Percentiles rank a stretch among this genome's conserved stretches.
These are phyloP conservation scores for Umimayanthus kanabou DNA, from an alignment of 92 coral and sea anemone species.

Conservation along the genomic window DNA sequence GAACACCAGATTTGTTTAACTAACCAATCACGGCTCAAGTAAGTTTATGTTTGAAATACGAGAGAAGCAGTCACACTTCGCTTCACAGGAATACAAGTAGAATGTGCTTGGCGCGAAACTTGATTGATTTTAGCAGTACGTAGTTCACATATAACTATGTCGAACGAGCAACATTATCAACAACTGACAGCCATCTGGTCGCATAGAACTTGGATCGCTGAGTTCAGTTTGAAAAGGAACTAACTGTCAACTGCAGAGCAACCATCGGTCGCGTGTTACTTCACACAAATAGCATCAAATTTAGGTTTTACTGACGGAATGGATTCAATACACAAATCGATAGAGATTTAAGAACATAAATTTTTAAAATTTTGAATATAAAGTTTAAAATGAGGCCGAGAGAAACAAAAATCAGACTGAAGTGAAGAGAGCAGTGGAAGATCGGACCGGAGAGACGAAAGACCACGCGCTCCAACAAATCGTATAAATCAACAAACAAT, in stretches of 20 bases:
- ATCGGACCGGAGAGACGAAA: neutral
- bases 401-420: neutral
- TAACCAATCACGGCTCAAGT: neutral
- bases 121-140: conserved; percentile 9
- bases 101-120: neutral
- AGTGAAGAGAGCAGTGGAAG: neutral
- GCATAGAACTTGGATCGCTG: neutral
- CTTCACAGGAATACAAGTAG: neutral
- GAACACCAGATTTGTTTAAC: neutral
- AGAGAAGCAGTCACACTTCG: neutral
- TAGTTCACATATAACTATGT: neutral
- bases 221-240: neutral
- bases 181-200: neutral
- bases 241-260: neutral
- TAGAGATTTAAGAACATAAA: neutral
- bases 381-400: neutral
- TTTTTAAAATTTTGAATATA: neutral
- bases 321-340: neutral
- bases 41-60: neutral
- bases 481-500: neutral
- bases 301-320: neutral
- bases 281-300: neutral
- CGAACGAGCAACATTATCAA: neutral
- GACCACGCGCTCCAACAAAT: conserved; percentile 13
- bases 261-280: neutral